phyloP scores from a whole-genome alignment of 2,888 invertebrate genomes.

The Hirtodrosophila duncani region DNA sequence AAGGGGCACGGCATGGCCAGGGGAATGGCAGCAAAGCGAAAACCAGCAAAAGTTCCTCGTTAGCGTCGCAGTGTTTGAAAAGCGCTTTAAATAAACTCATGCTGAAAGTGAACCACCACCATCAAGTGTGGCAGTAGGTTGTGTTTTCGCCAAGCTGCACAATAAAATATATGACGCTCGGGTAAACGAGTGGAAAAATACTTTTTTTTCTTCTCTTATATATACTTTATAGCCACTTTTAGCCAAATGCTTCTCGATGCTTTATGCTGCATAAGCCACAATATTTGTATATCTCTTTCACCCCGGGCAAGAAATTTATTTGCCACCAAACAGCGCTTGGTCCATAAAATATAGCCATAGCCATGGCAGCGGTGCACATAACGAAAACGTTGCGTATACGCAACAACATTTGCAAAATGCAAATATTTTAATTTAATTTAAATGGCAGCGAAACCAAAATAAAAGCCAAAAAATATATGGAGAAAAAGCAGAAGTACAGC shows the following conservation, averaged over 20 bases:
- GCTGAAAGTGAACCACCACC: not conserved
- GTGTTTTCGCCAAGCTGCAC: slow-evolving; percentile 20
- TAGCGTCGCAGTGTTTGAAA: too few relatives aligned
- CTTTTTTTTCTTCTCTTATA: slow-evolving; percentile 9
- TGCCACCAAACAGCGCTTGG: not conserved
- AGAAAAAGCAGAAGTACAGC: slow-evolving; percentile 12
- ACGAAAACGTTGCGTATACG: slow-evolving; percentile 55
- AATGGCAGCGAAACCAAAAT: slow-evolving; percentile 7
- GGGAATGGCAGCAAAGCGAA: not conserved
- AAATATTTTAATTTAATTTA: slow-evolving; percentile 65
- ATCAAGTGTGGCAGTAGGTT: slow-evolving; percentile 10
- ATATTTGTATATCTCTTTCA: not conserved
- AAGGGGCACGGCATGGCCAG: slow-evolving; percentile 3
- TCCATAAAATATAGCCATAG: too few relatives aligned
- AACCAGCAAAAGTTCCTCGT: too few relatives aligned
- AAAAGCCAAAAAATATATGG: slow-evolving; percentile 13
- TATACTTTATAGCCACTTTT: slow-evolving; percentile 47
- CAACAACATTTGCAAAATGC: slow-evolving; percentile 26
- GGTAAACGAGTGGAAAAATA: slow-evolving; percentile 26
- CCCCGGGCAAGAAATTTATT: slow-evolving; percentile 44
- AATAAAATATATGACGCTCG: slow-evolving; percentile 3
- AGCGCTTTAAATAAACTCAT: slow-evolving; percentile 55
- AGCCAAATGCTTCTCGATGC: not conserved
- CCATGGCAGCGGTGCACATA: slow-evolving; percentile 16
- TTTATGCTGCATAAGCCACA: not conserved